These are phyloP conservation scores for Tinamus major DNA, from an alignment of 2,797 vertebrate genomes.

Conservation along the genomic window DNA sequence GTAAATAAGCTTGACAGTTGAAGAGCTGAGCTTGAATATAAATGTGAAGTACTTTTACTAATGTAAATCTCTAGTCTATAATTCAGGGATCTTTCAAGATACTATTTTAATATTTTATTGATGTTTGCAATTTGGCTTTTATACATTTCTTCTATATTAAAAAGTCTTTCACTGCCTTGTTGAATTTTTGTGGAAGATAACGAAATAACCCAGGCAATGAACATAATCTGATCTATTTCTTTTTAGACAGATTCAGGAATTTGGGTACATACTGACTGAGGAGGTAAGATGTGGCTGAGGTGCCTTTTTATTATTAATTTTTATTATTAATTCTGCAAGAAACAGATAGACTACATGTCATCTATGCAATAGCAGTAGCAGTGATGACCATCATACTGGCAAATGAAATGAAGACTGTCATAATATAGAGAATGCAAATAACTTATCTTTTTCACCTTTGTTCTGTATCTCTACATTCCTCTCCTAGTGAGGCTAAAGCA, in stretches of 20 bases:
- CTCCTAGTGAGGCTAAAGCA: background rate
- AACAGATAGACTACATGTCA: accelerated
- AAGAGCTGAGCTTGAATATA: background rate
- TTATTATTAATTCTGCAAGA: background rate
- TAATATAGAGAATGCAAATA: background rate
- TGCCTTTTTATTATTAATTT: background rate
- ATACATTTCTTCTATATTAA: background rate
- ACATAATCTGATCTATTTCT: background rate
- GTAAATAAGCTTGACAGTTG: background rate
- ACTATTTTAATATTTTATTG: background rate
- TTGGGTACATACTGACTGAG: accelerated
- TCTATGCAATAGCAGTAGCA: background rate
- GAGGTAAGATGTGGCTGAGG: background rate
- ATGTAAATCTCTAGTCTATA: background rate
- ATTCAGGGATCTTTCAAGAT: background rate
- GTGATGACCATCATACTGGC: background rate
- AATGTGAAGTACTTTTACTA: background rate
- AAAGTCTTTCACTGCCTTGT: background rate
- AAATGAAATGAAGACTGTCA: background rate
- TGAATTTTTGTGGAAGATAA: background rate
- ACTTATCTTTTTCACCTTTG: background rate
- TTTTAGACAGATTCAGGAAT: background rate
- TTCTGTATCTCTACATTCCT: background rate
- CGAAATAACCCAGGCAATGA: background rate
- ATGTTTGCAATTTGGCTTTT: background rate